phyloP scores from a whole-genome alignment of 2,888 invertebrate species.

The Aleiodes alternator region DNA sequence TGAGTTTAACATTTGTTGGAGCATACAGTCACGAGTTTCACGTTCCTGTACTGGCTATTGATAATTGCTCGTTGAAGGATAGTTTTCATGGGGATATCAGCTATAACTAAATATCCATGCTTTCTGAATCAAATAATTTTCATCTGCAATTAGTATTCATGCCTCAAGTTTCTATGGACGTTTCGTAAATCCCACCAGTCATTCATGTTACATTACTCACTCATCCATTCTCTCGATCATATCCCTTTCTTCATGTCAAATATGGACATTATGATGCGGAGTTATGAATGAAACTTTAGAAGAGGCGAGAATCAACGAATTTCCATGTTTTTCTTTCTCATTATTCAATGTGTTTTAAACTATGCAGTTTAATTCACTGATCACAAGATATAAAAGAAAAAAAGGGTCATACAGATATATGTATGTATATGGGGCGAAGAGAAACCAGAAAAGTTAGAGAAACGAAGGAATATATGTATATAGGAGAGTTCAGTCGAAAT shows the following conservation, averaged over 20 bases:
- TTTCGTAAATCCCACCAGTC: slow-evolving; percentile 21
- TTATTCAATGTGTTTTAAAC: too few relatives aligned
- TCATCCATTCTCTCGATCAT: background rate
- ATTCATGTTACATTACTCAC: slow-evolving; percentile 13
- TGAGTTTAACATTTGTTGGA: slow-evolving; percentile 13
- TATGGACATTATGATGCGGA: background rate
- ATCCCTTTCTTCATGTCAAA: background rate
- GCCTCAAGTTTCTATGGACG: background rate
- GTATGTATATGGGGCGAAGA: too few relatives aligned
- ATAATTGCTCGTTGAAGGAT: slow-evolving; percentile 3
- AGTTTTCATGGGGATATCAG: background rate
- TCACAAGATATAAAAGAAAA: too few relatives aligned
- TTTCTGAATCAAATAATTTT: slow-evolving; percentile 10
- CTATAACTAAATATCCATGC: slow-evolving; percentile 21
- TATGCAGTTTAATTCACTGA: too few relatives aligned
- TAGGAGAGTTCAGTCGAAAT: too few relatives aligned
- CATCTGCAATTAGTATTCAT: slow-evolving; percentile 22
- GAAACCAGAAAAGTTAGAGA: too few relatives aligned
- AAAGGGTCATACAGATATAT: too few relatives aligned
- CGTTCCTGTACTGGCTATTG: slow-evolving; percentile 13
- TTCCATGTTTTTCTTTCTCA: too few relatives aligned
- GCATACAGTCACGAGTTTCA: slow-evolving; percentile 1
- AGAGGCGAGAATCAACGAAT: too few relatives aligned
- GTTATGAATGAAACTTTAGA: background rate
- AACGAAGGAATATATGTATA: too few relatives aligned